These are phyloP conservation scores for Dolomedes plantarius DNA, from an alignment of 2,888 invertebrate species.

Conservation along the genomic window DNA sequence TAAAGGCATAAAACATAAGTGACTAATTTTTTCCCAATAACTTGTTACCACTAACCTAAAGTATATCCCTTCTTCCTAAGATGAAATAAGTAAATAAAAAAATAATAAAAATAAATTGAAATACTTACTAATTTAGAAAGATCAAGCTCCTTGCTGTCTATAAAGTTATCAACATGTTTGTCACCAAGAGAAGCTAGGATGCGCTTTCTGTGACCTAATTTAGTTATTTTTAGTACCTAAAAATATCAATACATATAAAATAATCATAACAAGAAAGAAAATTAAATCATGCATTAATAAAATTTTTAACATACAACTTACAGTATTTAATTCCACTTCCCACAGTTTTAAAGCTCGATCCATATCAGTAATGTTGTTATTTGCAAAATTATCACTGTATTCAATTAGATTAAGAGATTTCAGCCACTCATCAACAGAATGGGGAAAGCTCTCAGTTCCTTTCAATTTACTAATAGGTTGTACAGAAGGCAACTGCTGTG, in stretches of 20 bases:
- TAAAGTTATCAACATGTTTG: conserved; percentile 75
- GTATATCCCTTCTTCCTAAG: too few relatives aligned
- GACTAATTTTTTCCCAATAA: too few relatives aligned
- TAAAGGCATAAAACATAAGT: too few relatives aligned
- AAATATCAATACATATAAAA: too few relatives aligned
- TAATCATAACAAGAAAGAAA: too few relatives aligned
- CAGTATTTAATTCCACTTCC: conserved; percentile 96
- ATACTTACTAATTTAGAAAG: conserved; percentile 83
- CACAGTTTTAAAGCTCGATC: conserved; percentile 92
- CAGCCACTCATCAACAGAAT: conserved; percentile 79
- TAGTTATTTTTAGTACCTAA: conserved; percentile 88
- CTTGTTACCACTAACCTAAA: too few relatives aligned
- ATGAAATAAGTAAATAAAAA: too few relatives aligned
- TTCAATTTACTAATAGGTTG: conserved; percentile 39
- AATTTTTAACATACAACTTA: conserved; percentile 76
- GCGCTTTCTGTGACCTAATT: conserved; percentile 92
- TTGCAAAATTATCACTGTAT: conserved; percentile 84
- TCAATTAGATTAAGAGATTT: conserved; percentile 82
- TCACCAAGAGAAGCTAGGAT: conserved; percentile 86
- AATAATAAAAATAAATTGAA: too few relatives aligned
- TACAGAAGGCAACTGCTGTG: conserved; percentile 82
- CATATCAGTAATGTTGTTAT: conserved; percentile 94
- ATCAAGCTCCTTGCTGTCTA: conserved; percentile 83
- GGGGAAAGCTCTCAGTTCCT: conserved; percentile 73
- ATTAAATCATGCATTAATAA: neutral